A percentile compares a stretch with the other conserved stretches of the same genome.
Conservation (phyloP, 1,140 invertebrate genomes). For the Achatina immaculata region DNA sequence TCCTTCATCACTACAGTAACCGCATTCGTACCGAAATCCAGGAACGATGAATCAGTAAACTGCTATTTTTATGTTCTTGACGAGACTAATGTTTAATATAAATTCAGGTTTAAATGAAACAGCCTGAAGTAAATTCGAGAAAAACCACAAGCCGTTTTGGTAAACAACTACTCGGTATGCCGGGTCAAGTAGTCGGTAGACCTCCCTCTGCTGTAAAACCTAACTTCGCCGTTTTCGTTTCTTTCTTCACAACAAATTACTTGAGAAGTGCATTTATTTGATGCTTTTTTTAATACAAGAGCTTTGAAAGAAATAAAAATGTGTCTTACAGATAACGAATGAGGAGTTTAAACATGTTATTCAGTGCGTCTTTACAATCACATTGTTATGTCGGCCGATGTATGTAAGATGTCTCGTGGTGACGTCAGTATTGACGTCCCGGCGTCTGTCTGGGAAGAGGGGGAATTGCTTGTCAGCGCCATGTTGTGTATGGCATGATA, state of each 20-base stretch:
- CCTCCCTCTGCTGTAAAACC: background rate
- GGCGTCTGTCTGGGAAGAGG: constrained; percentile 52
- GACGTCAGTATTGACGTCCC: constrained; percentile 52
- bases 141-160: background rate
- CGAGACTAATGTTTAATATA: background rate
- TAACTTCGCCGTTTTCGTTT: no score
- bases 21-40: background rate
- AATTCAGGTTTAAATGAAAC: background rate
- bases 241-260: background rate
- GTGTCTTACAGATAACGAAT: no score
- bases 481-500: constrained; percentile 18
- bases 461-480: constrained; percentile 35
- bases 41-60: background rate
- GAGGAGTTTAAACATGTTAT: no score
- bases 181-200: background rate
- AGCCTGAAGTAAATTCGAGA: background rate
- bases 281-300: background rate
- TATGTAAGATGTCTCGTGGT: constrained; percentile 47
- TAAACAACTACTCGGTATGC: background rate
- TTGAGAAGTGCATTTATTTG: background rate
- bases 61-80: background rate
- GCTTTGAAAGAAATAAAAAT: no score
- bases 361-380: no score
- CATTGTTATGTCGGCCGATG: constrained; percentile 38
- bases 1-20: background rate